Evolutionary conservation across 2,797 vertebrate species (phyloP).

Genomic region (Syndactyla subalaris): DNA sequence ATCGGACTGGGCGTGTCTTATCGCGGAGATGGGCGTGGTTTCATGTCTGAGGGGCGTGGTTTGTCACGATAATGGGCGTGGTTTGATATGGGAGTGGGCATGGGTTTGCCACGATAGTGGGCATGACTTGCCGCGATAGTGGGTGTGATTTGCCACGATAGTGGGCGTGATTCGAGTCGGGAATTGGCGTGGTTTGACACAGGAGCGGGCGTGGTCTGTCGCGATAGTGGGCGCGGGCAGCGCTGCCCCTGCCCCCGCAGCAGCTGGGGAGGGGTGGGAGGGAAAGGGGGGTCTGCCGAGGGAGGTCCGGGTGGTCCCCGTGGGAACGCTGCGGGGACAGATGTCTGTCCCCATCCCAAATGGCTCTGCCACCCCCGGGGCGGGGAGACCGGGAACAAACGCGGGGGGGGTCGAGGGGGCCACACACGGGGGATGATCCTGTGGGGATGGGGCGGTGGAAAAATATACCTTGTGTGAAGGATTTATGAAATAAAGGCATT

Average conservation of each 20-base stretch:
- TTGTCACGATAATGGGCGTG: not conserved
- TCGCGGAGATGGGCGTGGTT: no score
- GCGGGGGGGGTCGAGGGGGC: not conserved
- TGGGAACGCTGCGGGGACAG: not conserved
- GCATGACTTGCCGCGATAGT: no score
- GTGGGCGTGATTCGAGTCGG: not conserved
- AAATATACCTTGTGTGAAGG: fast-evolving
- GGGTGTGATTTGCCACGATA: no score
- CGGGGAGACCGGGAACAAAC: not conserved
- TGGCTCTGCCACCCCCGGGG: not conserved
- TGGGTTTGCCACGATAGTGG: no score
- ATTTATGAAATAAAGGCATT: fast-evolving
- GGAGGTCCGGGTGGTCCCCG: not conserved
- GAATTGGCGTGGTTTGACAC: not conserved
- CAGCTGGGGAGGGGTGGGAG: no score
- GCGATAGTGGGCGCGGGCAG: not conserved
- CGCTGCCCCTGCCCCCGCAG: not conserved
- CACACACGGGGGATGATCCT: not conserved
- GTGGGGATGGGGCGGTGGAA: not conserved
- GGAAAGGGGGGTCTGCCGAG: not conserved
- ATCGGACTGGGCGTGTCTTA: no score
- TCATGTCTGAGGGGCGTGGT: no score
- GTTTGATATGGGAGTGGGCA: not conserved
- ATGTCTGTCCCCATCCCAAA: not conserved
- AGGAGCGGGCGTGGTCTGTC: no score